phyloP scores from a whole-genome alignment of 2,113 vertebrate genomes.

The Mixornis gularis region DNA sequence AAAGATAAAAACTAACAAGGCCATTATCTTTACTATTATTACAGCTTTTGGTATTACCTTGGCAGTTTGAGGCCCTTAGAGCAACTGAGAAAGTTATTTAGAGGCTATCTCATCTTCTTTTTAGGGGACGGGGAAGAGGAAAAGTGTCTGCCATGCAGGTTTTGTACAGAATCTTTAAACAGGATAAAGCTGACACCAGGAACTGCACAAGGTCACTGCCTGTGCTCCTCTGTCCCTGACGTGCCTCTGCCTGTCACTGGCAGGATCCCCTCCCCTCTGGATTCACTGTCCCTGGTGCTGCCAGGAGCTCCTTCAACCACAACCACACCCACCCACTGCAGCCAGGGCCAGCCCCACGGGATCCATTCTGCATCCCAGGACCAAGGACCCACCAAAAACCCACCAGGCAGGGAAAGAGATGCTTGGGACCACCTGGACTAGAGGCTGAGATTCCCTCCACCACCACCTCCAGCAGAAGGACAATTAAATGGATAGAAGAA shows the following conservation, averaged over 20 bases:
- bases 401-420: background rate
- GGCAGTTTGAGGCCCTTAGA: background rate
- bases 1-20: background rate
- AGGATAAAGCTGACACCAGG: background rate
- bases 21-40: background rate
- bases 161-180: background rate
- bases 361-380: too few species aligned
- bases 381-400: background rate
- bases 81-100: background rate
- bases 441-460: background rate
- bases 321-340: rapidly evolving
- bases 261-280: background rate
- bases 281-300: background rate
- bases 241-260: rapidly evolving
- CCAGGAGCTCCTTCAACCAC: background rate
- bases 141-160: rapidly evolving
- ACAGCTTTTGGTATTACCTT: background rate
- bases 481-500: background rate
- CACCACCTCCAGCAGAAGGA: background rate
- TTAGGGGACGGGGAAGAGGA: background rate
- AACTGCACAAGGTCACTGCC: background rate
- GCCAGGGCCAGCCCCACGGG: background rate
- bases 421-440: too few species aligned
- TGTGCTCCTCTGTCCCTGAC: rapidly evolving
- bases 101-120: background rate